A percentile compares a stretch with the other conserved stretches of the same genome.
Conservation (phyloP, 53 echinoderm and acorn worm genomes). For the Echinarachnius parma region DNA sequence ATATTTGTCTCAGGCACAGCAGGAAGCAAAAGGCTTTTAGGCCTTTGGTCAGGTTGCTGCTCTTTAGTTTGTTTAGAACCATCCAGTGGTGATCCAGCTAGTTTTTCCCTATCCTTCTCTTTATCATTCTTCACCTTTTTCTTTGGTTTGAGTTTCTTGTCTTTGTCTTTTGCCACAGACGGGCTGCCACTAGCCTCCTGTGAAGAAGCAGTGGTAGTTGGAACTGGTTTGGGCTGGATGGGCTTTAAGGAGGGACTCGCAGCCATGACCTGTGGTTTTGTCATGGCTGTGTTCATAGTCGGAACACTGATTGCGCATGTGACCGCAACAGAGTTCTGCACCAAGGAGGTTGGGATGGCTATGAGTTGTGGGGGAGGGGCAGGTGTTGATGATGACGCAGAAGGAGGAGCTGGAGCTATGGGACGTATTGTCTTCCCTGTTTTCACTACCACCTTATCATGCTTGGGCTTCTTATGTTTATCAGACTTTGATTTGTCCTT, state of each 20-base stretch:
- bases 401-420: constrained; percentile 72
- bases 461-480: constrained; percentile 83
- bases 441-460: constrained; percentile 63
- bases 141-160: constrained; percentile 80
- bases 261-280: constrained; percentile 57
- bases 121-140: constrained; percentile 64
- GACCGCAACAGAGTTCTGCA: constrained; percentile 49
- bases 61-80: constrained; percentile 38
- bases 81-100: constrained; percentile 51
- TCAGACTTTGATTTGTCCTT: constrained; percentile 76
- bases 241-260: constrained; percentile 74
- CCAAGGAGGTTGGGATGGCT: constrained; percentile 80
- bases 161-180: constrained; percentile 40
- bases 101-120: constrained; percentile 51
- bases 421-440: constrained; percentile 67
- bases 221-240: constrained; percentile 91
- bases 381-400: constrained; percentile 60
- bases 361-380: constrained; percentile 85
- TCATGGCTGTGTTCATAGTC: constrained; percentile 53
- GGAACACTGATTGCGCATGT: constrained; percentile 58
- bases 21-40: constrained; percentile 44
- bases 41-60: constrained; percentile 24
- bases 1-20: constrained; percentile 87
- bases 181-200: constrained; percentile 17
- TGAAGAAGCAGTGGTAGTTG: constrained; percentile 49